Base-by-base conservation (phyloP, 2,113 vertebrate species). In the Anarhynchus alexandrinus region DNA sequence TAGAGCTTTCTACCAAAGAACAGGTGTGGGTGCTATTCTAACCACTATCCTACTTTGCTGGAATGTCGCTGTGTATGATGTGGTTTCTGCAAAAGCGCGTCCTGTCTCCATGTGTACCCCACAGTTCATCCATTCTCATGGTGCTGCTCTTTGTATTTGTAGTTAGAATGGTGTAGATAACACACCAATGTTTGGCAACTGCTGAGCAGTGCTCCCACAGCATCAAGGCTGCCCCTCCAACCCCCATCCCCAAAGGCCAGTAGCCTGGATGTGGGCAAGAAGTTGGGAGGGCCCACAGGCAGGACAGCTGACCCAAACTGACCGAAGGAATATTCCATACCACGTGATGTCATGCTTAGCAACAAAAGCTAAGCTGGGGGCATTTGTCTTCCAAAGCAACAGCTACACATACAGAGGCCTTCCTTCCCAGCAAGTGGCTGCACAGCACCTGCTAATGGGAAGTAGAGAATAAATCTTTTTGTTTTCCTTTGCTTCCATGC, bases 211-310 rank as follows among this genome's bases (percentile, higher is more conserved):
- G 25, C 16, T 47, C 1, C 0, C 45, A 74, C 12, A 43, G 15
- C 34, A 26, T 11, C 42, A 71, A 25, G 42, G 42, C 7, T 57
- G 18, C 8, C 11, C 42, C 57, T 69, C 11, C 43, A 73, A 40
- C 4, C 21, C 21, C 6, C 0, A 0, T 43, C 9, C 12, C n/a
- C 54, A 64, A 21, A 64, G 25, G 9, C 15, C 21, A 40, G 8
- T 9, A 15, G 15, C 3, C 19, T 42, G 21, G 10, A 9, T 5
- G 2, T 32, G 26, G 9, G 11, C 2, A 8, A 76, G 42, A 34
- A 5, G 3, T 1, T 67, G 32, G 27, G 27, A 51, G 49, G 3
- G 3, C 8, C n/a, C 15, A 66, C 4, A 67, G 42, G 9, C 29
- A 59, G 34, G 29, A 52, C 29, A 57, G 34, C 15, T 52, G 76